phyloP scores from a whole-genome alignment of 2,113 vertebrate genomes.

The Labrus mixtus region DNA sequence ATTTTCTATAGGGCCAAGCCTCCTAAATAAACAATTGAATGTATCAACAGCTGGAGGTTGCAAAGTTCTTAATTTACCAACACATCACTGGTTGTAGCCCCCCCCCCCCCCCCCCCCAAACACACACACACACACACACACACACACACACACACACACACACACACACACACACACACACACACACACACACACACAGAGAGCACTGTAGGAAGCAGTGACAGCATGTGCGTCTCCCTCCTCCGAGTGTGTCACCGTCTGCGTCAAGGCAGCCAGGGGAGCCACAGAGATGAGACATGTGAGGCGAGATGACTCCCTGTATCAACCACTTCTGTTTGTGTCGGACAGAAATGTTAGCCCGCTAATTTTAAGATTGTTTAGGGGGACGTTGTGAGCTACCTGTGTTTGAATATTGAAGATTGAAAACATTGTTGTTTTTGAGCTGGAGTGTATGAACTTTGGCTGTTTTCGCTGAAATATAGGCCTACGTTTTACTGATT shows the following conservation, averaged over 20 bases:
- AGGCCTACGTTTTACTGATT: not conserved
- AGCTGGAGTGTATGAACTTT: not conserved
- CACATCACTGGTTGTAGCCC: slow-evolving; percentile 25
- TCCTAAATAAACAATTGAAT: no score
- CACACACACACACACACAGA: slow-evolving; percentile 21
- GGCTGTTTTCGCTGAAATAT: not conserved
- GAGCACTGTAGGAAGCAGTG: slow-evolving; percentile 48
- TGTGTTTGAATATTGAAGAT: not conserved
- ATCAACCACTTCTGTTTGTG: not conserved
- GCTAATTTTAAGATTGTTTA: not conserved
- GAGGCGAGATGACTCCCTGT: not conserved
- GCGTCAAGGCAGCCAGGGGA: slow-evolving; percentile 62
- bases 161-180: no score
- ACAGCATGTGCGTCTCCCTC: slow-evolving; percentile 46
- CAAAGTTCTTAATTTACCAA: slow-evolving; percentile 46
- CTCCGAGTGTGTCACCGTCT: slow-evolving; percentile 65
- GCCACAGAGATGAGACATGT: slow-evolving; percentile 3
- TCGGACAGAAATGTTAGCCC: not conserved
- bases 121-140: no score
- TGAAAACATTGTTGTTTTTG: not conserved
- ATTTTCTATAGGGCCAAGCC: no score
- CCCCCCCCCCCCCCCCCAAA: no score
- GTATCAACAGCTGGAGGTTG: slow-evolving; percentile 25
- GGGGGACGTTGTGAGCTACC: accelerated
- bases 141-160: no score